Evolutionary conservation across 2,797 vertebrate species (phyloP), one percentile per base, ranked within the genome.

Genomic region (Leucoraja ocellata): DNA sequence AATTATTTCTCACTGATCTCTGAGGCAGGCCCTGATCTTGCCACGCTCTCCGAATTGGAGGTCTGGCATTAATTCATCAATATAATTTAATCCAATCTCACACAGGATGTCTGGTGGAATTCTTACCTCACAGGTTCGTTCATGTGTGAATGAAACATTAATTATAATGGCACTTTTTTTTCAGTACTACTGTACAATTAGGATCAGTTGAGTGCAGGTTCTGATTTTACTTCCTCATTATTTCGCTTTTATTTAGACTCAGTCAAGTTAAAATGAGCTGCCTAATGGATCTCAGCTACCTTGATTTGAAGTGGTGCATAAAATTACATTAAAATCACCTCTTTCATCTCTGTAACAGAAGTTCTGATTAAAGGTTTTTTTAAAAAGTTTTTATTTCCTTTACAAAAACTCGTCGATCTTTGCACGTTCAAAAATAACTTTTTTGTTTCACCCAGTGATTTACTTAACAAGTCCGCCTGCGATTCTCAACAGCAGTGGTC

Each of bases 191-290:
- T 92, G 68, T 74, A 76, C 90, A 92, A 92, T 92, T 76, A 92
- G 71, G 90, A 92, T 92, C 39, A 74, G 54, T 92, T 92, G 68
- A 92, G 90, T 54, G 71, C 71, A 76, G 39, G 65, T 76, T 74
- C 90, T 73, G 71, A 92, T 92, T 92, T 92, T 76, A 4, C 90
- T 74, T 74, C 86, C 90, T 92, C 90, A 58, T 92, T 92, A 92
- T 91, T 92, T 76, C 28, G 71, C 90, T 92, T 92, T 92, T 92
- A 92, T 92, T 92, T 92, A 73, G 71, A 92, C 11, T 25, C 90
- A 92, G 90, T 74, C 90, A 92, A 92, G 10, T 28, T 92, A 92
- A 92, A 92, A 92, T 92, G 71, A 92, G 46, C 39, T 54, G 10
- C 46, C 76, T 92, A 73, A 74, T 76, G 71, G 54, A 74, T 74